phyloP scores from a whole-genome alignment of 2,113 vertebrate genomes.

The Solenodon paradoxus region DNA sequence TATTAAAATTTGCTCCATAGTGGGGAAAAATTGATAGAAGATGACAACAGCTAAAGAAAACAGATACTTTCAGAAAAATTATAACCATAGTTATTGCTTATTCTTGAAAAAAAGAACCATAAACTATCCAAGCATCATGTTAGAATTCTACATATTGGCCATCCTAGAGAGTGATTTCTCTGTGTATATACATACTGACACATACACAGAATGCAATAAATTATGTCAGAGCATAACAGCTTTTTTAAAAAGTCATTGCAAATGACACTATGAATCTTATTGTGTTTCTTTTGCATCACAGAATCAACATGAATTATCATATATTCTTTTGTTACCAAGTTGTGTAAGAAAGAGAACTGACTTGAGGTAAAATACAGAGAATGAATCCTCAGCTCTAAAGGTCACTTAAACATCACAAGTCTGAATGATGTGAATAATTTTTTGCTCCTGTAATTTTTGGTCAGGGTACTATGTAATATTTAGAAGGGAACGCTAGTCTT shows the following conservation, averaged over 20 bases:
- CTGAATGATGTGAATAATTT: neutral
- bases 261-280: neutral
- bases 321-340: neutral
- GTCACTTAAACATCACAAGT: neutral
- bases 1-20: neutral
- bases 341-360: neutral
- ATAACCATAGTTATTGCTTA: neutral
- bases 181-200: accelerated
- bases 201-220: neutral
- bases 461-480: neutral
- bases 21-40: neutral
- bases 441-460: neutral
- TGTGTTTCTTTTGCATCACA: neutral
- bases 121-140: neutral
- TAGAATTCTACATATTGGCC: neutral
- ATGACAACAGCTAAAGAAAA: neutral
- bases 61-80: neutral
- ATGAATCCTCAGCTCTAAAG: neutral
- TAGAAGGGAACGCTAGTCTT: neutral
- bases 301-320: neutral
- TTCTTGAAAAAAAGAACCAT: neutral
- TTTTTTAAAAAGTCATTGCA: neutral
- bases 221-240: neutral
- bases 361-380: neutral
- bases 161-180: neutral